Evolutionary conservation across 2,113 vertebrate species (phyloP).

Genomic region (Notothenia rossii): DNA sequence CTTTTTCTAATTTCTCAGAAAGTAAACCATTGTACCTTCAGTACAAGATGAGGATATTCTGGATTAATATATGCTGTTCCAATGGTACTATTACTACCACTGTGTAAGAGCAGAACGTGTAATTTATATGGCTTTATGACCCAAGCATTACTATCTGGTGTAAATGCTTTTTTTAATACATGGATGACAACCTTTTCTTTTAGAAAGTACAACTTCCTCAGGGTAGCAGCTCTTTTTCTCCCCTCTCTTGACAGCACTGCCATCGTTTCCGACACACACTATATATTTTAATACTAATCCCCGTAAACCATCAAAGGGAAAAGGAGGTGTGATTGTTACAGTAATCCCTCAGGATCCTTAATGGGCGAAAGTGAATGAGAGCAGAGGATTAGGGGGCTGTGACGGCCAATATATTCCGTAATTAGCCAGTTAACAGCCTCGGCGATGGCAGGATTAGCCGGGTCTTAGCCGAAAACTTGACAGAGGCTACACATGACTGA

Average conservation of each 20-base stretch:
- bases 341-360: conserved; percentile 77
- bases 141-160: conserved; percentile 7
- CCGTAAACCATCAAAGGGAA: conserved; percentile 70
- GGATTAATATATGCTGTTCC: not conserved
- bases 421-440: conserved; percentile 81
- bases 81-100: not conserved
- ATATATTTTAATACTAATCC: conserved; percentile 79
- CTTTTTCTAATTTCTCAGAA: not conserved
- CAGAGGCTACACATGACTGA: conserved; percentile 76
- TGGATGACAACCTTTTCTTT: conserved; percentile 52
- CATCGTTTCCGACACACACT: conserved; percentile 52
- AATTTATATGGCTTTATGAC: not conserved
- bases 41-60: not conserved
- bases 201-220: conserved; percentile 1
- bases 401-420: conserved; percentile 79
- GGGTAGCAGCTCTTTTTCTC: conserved; percentile 15
- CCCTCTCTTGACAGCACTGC: conserved; percentile 47
- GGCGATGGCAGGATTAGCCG: conserved; percentile 76
- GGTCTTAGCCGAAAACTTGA: conserved; percentile 73
- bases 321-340: conserved; percentile 78
- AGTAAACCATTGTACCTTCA: not conserved
- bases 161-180: conserved; percentile 26
- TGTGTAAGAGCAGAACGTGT: not conserved
- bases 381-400: conserved; percentile 72
- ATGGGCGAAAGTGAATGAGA: conserved; percentile 78